A percentile compares a stretch with the other conserved stretches of the same genome.
phyloP scores from a whole-genome alignment of 2,113 vertebrate genomes.

The Tetraodon nigroviridis region DNA sequence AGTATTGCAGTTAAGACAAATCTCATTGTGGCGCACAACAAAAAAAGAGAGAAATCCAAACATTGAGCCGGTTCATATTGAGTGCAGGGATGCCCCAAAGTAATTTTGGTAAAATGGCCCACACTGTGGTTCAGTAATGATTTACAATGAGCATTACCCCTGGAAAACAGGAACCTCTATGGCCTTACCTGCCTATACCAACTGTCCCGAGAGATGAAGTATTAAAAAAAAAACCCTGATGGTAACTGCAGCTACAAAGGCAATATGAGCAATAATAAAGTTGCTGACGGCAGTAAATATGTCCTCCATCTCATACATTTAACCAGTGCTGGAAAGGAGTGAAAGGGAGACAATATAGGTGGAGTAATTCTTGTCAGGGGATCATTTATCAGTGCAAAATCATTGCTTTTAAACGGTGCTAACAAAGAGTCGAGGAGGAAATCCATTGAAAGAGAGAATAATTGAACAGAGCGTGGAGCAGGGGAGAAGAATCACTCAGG shows the following conservation, averaged over 20 bases:
- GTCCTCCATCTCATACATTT: conserved; percentile 46
- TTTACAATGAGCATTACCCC: conserved; percentile 48
- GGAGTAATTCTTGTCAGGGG: conserved; percentile 37
- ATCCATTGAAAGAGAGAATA: conserved; percentile 7
- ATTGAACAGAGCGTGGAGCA: conserved; percentile 4
- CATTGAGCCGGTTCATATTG: conserved; percentile 38
- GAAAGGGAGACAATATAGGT: conserved; percentile 31
- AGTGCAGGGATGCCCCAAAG: conserved; percentile 58
- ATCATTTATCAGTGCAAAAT: conserved; percentile 47
- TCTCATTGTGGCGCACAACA: conserved; percentile 16
- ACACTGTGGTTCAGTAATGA: conserved; percentile 50
- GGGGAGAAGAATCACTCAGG: conserved; percentile 1
- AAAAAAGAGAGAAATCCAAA: conserved; percentile 20
- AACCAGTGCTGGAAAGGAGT: conserved; percentile 40
- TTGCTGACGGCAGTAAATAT: conserved; percentile 65
- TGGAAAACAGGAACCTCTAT: conserved; percentile 41
- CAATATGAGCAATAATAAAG: conserved; percentile 57
- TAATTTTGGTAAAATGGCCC: conserved; percentile 57
- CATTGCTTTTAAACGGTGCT: conserved; percentile 21
- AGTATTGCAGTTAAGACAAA: conserved; percentile 33
- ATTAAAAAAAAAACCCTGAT: conserved; percentile 53
- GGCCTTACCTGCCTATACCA: conserved; percentile 50
- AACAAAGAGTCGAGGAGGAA: conserved; percentile 37
- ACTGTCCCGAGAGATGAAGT: conserved; percentile 57
- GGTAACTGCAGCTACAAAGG: conserved; percentile 42